Base-by-base conservation (phyloP, 1,140 invertebrate species). In the Drosophila santomea region DNA sequence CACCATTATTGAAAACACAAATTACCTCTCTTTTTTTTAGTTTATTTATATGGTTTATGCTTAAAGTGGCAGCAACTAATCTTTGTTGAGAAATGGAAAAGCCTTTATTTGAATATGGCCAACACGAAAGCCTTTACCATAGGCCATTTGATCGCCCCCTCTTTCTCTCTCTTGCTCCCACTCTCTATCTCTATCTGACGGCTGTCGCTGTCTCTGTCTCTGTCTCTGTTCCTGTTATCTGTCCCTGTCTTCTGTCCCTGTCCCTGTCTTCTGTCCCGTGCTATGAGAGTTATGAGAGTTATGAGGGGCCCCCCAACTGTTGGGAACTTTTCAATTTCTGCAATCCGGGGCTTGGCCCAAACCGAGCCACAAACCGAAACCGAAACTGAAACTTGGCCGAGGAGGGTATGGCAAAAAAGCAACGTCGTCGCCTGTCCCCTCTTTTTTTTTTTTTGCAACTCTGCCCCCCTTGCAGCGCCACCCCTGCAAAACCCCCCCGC, bases 281-380 rank as follows among this genome's bases (percentile, higher is more conserved):
- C 81, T 83, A 83, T 83, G 80, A 63, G 85, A 80, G 76, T 85
- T 84, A 80, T 86, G 82, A 68, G 56, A 80, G 76, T 85, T 84
- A 80, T 86, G 82, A 68, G 56, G 74, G 63, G 82, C 68, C 82
- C 80, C 80, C 82, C 83, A 88, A 86, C 82, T 79, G 82, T 79
- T 86, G 82, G 82, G 83, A 86, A 86, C 79, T 88, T 88, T 86
- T 78, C 74, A 80, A 85, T 77, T 78, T 76, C 62, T 85, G 84
- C 62, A 71, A 67, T 71, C 61, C 78, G 59, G 58, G 71, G 72
- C 57, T 72, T 69, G 56, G 62, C 62, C 51, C 58, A 55, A 41
- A 43, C 38, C 43, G 43, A 44, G 10, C 41, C 43, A 43, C 15
- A 25, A 17, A 41, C 54, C 12, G 54, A 57, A 57, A 62, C 60